Percentiles rank a stretch among this genome's conserved stretches.
These are phyloP conservation scores for Yponomeuta evonymella DNA, from an alignment of 2,888 invertebrate genomes.

Conservation along the genomic window DNA sequence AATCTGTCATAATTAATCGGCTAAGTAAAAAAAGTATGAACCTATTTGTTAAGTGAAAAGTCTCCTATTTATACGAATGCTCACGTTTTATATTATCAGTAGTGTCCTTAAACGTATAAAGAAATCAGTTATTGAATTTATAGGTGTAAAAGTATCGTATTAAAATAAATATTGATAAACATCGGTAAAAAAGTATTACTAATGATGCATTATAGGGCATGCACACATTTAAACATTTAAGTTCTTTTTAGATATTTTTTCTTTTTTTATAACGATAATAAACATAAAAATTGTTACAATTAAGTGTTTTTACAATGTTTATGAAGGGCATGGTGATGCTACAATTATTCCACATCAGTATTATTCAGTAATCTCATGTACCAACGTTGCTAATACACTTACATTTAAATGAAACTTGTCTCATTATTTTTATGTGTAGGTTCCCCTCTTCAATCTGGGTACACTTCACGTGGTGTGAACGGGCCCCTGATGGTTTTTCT, in stretches of 20 bases:
- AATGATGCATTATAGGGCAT: slow-evolving; percentile 47
- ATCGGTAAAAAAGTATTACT: slow-evolving; percentile 7
- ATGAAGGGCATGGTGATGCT: slow-evolving; percentile 43
- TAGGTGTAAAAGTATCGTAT: slow-evolving; percentile 64
- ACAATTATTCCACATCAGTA: slow-evolving; percentile 65
- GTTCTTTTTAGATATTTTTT: slow-evolving; percentile 40
- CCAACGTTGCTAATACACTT: slow-evolving; percentile 76
- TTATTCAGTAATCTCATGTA: slow-evolving; percentile 74
- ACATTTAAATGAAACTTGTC: slow-evolving; percentile 59
- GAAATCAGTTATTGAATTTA: slow-evolving; percentile 68
- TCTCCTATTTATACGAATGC: slow-evolving; percentile 69
- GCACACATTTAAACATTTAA: slow-evolving; percentile 40
- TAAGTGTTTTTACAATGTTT: slow-evolving; percentile 43
- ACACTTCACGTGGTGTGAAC: no score
- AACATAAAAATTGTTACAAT: slow-evolving; percentile 7
- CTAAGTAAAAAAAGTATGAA: not conserved
- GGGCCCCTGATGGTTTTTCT: no score
- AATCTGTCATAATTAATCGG: no score
- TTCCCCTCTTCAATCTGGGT: no score
- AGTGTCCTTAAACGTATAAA: slow-evolving; percentile 46
- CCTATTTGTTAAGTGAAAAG: slow-evolving; percentile 18
- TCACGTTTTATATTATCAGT: slow-evolving; percentile 68
- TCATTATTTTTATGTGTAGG: slow-evolving; percentile 20
- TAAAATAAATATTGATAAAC: slow-evolving; percentile 2
- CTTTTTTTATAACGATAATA: slow-evolving; percentile 55